Evolutionary conservation across 2,113 vertebrate species (phyloP), one percentile per base, ranked within the genome.

Genomic region (Oostethus manadensis): DNA sequence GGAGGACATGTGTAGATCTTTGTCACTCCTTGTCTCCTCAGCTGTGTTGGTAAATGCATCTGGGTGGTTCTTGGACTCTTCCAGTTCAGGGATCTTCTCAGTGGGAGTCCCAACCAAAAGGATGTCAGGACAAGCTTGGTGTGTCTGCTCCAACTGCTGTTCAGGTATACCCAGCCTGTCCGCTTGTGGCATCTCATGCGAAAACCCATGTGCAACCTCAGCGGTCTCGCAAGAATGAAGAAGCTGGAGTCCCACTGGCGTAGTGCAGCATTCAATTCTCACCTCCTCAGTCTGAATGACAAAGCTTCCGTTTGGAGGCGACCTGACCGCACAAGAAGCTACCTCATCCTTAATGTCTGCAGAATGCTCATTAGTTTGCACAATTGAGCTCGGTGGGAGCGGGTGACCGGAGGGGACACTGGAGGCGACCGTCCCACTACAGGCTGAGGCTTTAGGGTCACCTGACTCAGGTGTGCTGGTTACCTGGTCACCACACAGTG

Each of bases 201-300:
- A 61, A 8, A 71, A 76, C n/a, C 51, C 62, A 20, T 43, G 78
- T n/a, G 80, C 66, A 17, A 89, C 21, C 51, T 87, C 80, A 2
- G 82, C 51, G 0, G 78, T 75, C 60, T 91, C 83, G 0, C 48
- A 78, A 8, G 86, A 73, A 17, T 65, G 84, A 11, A 85, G 43
- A 1, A 87, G 66, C 8, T 88, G 79, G 0, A 88, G 46, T 3
- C 71, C 86, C 9, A 66, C 70, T 0, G 80, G 78, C 0, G 84
- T 75, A 3, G 77, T 51, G 47, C 77, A 70, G 62, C 87, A 89
- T 59, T 89, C 86, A 1, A 89, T 87, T 56, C 82, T 80, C 15
- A 90, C 78, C 29, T 88, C 88, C 60, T 91, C 88, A 0, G 84
- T 81, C 61, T 90, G 87, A n/a, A 88, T 85, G 26, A 89, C 51